phyloP scores from a whole-genome alignment of 53 echinoderm and acorn worm genomes.

The Mesocentrotus franciscanus region DNA sequence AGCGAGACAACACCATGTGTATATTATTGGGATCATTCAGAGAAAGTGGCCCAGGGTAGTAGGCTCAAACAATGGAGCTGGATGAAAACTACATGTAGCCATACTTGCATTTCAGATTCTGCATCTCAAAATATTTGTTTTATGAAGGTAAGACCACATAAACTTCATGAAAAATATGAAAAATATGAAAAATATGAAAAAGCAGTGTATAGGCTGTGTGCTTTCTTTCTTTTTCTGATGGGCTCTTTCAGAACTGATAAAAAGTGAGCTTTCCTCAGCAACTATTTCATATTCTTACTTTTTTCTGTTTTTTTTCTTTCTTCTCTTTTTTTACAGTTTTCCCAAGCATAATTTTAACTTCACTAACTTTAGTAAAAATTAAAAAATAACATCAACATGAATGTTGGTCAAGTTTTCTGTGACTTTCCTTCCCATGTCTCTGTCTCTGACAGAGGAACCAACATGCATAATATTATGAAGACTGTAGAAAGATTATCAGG shows the following conservation, averaged over 20 bases:
- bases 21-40: background rate
- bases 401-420: too few species aligned
- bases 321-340: background rate
- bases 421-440: too few species aligned
- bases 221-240: background rate
- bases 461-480: too few species aligned
- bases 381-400: too few species aligned
- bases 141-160: background rate
- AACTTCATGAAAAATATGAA: background rate
- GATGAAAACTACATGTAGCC: background rate
- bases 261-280: too few species aligned
- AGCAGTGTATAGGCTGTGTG: background rate
- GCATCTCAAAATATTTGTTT: background rate
- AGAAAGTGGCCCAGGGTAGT: conserved; percentile 15
- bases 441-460: too few species aligned
- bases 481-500: background rate
- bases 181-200: background rate
- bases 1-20: background rate
- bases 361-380: too few species aligned
- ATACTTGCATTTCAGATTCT: background rate
- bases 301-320: too few species aligned
- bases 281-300: too few species aligned
- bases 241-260: background rate
- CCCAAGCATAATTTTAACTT: too few species aligned
- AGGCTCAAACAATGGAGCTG: background rate